Evolutionary conservation across 2,113 vertebrate species (phyloP).

Genomic region (Ceyx margarethae): DNA sequence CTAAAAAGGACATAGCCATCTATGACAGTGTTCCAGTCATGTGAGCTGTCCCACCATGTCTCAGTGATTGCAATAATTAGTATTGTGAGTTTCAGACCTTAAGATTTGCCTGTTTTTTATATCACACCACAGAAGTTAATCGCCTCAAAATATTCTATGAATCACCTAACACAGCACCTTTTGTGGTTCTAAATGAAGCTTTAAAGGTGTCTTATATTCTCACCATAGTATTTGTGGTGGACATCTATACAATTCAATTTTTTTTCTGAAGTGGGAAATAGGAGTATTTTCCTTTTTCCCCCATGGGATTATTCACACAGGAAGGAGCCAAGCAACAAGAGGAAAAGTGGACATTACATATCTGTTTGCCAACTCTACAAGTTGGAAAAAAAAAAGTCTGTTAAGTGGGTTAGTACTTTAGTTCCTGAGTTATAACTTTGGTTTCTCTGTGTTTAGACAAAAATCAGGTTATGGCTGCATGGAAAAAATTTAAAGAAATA

Average conservation of each 20-base stretch:
- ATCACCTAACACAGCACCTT: background rate
- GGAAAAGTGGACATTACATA: background rate
- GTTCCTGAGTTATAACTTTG: background rate
- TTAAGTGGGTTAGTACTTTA: background rate
- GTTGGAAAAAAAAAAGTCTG: background rate
- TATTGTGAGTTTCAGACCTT: background rate
- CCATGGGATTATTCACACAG: background rate
- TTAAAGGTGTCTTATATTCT: background rate
- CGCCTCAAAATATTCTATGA: background rate
- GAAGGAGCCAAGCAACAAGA: background rate
- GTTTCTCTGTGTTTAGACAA: constrained; percentile 14
- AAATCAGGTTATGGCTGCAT: constrained; percentile 17
- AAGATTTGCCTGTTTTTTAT: background rate
- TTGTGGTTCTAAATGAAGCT: background rate
- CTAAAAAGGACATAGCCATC: too few species aligned
- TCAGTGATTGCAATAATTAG: background rate
- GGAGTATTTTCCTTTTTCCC: background rate
- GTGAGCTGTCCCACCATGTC: too few species aligned
- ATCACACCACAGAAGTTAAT: background rate
- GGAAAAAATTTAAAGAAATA: background rate
- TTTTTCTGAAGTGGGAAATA: background rate
- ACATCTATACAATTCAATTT: background rate
- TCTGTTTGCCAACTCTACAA: background rate
- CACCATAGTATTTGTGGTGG: background rate
- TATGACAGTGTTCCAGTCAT: too few species aligned